Conservation (phyloP, 2,888 invertebrate species). For the Biston stratarius region DNA sequence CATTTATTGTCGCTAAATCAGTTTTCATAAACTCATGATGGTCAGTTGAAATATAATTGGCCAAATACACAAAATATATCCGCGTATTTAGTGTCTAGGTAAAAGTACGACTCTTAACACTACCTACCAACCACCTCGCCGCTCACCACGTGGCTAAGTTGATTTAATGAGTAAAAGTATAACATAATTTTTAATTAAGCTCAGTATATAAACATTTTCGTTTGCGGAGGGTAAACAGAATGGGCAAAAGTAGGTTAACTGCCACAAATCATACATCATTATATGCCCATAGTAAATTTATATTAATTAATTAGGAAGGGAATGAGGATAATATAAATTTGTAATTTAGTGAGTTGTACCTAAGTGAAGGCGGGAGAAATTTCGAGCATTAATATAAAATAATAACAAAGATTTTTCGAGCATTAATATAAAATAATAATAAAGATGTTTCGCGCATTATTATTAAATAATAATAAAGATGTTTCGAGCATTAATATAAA, state of each 20-base stretch:
- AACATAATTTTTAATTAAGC: constrained; percentile 51
- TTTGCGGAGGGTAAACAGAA: constrained; percentile 23
- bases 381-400: too few species aligned
- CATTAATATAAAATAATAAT: background rate
- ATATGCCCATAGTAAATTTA: constrained; percentile 7
- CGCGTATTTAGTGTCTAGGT: constrained; percentile 44
- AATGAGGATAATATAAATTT: background rate
- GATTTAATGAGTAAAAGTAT: constrained; percentile 60
- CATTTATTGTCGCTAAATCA: too few species aligned
- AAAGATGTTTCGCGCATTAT: background rate
- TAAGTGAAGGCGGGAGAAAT: background rate
- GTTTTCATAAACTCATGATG: too few species aligned
- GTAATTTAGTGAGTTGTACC: background rate
- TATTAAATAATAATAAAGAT: too few species aligned
- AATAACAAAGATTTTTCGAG: too few species aligned
- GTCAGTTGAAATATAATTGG: too few species aligned
- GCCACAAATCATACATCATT: constrained; percentile 13
- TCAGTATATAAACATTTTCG: constrained; percentile 45
- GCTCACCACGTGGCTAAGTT: constrained; percentile 48
- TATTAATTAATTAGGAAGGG: background rate
- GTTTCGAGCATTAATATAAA: too few species aligned
- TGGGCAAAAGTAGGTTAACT: constrained; percentile 21
- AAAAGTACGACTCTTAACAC: constrained; percentile 53
- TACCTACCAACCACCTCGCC: constrained; percentile 45
- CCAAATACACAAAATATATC: constrained; percentile 4